A percentile compares a stretch with the other conserved stretches of the same genome.
Evolutionary conservation across 2,888 invertebrate genomes (phyloP).

Genomic region (Exephanes ischioxanthus): DNA sequence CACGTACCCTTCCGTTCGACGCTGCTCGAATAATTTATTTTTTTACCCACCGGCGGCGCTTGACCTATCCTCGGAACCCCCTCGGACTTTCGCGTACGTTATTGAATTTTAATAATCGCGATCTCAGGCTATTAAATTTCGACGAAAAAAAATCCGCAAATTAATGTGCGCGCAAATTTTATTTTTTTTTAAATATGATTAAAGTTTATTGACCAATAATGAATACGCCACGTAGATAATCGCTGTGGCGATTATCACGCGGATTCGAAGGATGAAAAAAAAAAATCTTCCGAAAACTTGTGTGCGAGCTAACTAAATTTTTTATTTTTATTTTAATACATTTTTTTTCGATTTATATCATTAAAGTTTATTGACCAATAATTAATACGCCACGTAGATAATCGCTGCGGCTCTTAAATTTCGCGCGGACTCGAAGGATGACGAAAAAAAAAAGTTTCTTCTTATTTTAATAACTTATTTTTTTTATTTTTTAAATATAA

Average conservation of each 20-base stretch:
- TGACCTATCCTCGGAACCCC: neutral
- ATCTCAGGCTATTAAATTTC: neutral
- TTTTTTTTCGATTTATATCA: neutral
- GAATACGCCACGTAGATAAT: slow-evolving; percentile 26
- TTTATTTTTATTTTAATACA: neutral
- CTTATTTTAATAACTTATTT: too few relatives aligned
- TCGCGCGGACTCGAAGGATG: too few relatives aligned
- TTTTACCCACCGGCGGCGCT: neutral
- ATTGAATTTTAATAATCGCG: neutral
- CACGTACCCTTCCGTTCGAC: neutral
- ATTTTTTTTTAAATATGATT: neutral
- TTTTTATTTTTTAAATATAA: neutral
- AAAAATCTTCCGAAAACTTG: too few relatives aligned
- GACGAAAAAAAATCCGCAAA: neutral
- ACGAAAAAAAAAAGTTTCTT: too few relatives aligned
- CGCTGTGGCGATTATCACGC: neutral
- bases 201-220: slow-evolving; percentile 16
- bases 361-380: slow-evolving; percentile 12
- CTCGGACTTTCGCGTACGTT: neutral
- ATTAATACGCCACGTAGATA: slow-evolving; percentile 24
- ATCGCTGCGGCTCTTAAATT: slow-evolving; percentile 7
- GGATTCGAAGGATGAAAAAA: too few relatives aligned
- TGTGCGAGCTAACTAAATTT: too few relatives aligned
- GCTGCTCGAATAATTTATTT: neutral
- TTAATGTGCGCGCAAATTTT: too few relatives aligned